Base-by-base conservation (phyloP, 2,797 vertebrate species). In the Gobio occitaniae region DNA sequence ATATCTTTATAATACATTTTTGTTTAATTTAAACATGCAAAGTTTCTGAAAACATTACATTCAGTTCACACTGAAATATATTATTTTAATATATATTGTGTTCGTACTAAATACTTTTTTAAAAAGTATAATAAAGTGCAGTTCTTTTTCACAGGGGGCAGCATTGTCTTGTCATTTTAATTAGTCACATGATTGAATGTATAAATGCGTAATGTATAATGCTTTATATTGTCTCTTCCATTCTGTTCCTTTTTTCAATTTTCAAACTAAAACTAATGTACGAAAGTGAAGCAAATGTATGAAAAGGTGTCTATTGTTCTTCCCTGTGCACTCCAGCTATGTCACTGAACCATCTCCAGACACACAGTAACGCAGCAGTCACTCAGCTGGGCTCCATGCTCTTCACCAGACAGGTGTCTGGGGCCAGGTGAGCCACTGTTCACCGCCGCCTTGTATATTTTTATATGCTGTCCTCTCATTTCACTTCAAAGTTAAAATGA, bases 331-430 rank as follows among this genome's bases (percentile, higher is more conserved):
- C 59, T 92, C 86, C 86, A 99, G 98, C 98, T 16, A 93, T 99
- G 96, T 97, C 98, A 19, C 93, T 99, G 88, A 94, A 94, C 82
- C 92, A 92, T 82, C 93, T 99, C 47, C 95, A 96, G 92, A 91
- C 93, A 8, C 85, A 90, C 25, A 90, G 90, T 16, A 91, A 92
- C 83, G 92, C 89, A 89, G 96, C 96, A 6, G 94, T 98, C 91
- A 99, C 97, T 44, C 96, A 97, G 79, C 96, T 99, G 69, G 98
- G 98, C 91, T 99, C 98, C 82, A 99, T 99, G 98, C 93, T 99
- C 90, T 99, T 99, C 92, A 99, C 97, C 82, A 96, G 98, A 91
- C 98, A 98, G 86, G 98, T 99, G 92, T 99, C 98, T 32, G 98
- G 98, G 90, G 98, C 97, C 87, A 98, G 98, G 98, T 99, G 90